Evolutionary conservation across 2,113 vertebrate genomes (phyloP).

Genomic region (Centrocercus urophasianus): DNA sequence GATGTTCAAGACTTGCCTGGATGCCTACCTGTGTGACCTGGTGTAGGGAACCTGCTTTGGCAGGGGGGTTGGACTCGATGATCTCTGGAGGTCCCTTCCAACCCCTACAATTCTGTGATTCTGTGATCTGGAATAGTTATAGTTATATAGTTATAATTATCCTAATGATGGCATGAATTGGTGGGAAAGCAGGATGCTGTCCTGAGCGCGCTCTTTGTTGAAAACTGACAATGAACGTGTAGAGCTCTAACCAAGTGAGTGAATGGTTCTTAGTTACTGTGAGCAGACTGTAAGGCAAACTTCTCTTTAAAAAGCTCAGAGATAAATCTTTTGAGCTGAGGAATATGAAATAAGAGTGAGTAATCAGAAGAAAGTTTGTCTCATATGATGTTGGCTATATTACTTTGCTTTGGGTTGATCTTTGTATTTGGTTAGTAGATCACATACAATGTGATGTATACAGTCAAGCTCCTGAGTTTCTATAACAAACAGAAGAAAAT

Average conservation of each 20-base stretch:
- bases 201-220: background rate
- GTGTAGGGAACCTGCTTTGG: no score
- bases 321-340: background rate
- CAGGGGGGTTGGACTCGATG: no score
- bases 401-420: background rate
- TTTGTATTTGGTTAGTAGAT: background rate
- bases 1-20: no score
- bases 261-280: background rate
- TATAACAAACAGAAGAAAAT: background rate
- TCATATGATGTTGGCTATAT: background rate
- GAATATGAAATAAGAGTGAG: background rate
- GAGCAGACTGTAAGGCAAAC: background rate
- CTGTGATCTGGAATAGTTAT: background rate
- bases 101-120: no score
- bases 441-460: background rate
- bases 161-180: background rate
- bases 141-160: background rate
- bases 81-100: no score
- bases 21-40: no score
- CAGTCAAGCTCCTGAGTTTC: background rate
- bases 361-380: background rate
- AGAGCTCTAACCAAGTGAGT: background rate
- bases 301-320: background rate
- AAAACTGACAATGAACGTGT: background rate
- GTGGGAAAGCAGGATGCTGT: background rate